Evolutionary conservation across 2,888 invertebrate genomes (phyloP).

Genomic region (Brachyptera risi): DNA sequence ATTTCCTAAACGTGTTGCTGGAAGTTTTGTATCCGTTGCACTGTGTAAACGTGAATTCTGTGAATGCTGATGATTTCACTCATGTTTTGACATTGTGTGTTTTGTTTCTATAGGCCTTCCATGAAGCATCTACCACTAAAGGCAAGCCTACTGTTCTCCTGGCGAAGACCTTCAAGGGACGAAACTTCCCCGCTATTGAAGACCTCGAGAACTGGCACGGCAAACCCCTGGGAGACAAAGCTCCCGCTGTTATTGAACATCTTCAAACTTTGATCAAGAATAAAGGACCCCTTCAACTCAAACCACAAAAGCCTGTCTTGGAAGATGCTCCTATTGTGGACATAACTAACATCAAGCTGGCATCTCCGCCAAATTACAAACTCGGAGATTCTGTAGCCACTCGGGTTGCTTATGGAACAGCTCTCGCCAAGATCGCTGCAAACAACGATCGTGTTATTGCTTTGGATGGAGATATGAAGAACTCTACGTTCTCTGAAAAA

Average conservation of each 20-base stretch:
- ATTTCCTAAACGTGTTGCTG: too few species aligned
- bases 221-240: slow-evolving; percentile 84
- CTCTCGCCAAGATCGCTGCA: slow-evolving; percentile 79
- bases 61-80: too few species aligned
- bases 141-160: slow-evolving; percentile 89
- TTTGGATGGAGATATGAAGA: slow-evolving; percentile 97
- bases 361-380: slow-evolving; percentile 79
- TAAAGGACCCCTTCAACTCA: slow-evolving; percentile 57
- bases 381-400: slow-evolving; percentile 78
- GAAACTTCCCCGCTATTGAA: slow-evolving; percentile 83
- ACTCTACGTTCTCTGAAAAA: slow-evolving; percentile 95
- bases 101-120: slow-evolving; percentile 60
- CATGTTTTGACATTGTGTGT: too few species aligned
- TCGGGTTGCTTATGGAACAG: slow-evolving; percentile 90
- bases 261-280: slow-evolving; percentile 65
- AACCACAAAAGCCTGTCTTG: slow-evolving; percentile 58
- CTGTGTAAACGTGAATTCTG: too few species aligned
- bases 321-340: slow-evolving; percentile 69
- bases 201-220: slow-evolving; percentile 97
- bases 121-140: slow-evolving; percentile 67
- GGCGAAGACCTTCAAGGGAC: slow-evolving; percentile 95
- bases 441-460: slow-evolving; percentile 76
- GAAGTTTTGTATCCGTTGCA: too few species aligned
- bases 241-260: slow-evolving; percentile 62
- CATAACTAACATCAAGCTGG: slow-evolving; percentile 66